Conservation (phyloP, 2,888 invertebrate genomes). For the Anarsia innoxiella region DNA sequence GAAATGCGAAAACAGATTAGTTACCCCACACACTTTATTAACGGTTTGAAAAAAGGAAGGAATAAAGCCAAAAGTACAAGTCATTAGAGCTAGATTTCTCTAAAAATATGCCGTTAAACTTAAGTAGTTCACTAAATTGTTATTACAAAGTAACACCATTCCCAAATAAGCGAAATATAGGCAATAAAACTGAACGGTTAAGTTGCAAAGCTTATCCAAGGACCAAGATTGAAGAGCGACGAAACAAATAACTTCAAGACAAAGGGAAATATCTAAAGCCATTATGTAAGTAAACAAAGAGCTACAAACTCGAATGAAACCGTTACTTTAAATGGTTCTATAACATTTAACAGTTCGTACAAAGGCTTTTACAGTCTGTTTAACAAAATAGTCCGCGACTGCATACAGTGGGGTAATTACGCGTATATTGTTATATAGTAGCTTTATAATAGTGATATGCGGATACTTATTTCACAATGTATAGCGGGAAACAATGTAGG, state of each 20-base stretch:
- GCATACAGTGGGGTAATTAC: constrained; percentile 47
- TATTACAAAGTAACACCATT: no score
- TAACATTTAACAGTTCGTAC: constrained; percentile 32
- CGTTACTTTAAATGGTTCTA: constrained; percentile 10
- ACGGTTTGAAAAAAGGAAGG: no score
- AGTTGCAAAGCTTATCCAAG: no score
- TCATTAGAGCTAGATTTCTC: no score
- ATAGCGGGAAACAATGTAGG: constrained; percentile 8
- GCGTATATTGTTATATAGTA: constrained; percentile 35
- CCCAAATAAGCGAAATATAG: no score
- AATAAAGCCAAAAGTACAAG: no score
- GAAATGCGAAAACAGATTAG: no score
- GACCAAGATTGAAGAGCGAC: neutral
- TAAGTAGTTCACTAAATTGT: no score
- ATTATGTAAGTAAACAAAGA: constrained; percentile 9
- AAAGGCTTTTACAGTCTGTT: constrained; percentile 61
- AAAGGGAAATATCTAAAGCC: constrained; percentile 7
- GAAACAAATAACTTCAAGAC: neutral
- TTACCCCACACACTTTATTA: no score
- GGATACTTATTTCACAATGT: constrained; percentile 2
- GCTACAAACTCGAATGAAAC: neutral
- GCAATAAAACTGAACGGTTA: no score
- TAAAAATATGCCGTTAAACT: no score
- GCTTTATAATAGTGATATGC: neutral
- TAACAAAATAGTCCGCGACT: constrained; percentile 52